Evolutionary conservation across 1,140 invertebrate species (phyloP).

Genomic region (Phthorimaea operculella): DNA sequence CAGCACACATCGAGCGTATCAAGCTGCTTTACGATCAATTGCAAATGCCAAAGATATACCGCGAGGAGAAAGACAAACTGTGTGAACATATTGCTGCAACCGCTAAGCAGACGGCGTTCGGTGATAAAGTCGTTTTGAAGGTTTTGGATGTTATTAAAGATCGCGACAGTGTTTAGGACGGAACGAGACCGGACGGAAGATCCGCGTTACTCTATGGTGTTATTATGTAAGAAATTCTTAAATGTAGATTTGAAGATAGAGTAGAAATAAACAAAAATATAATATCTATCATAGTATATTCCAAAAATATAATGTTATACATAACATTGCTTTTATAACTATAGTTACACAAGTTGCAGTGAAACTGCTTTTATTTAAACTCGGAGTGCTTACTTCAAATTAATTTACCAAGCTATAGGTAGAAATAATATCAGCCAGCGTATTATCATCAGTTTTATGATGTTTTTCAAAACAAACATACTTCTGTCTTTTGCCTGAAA

Average conservation of each 20-base stretch:
- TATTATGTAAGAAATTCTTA: no score
- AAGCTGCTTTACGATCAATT: constrained; percentile 81
- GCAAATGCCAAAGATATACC: constrained; percentile 75
- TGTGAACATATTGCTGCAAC: constrained; percentile 6
- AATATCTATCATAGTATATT: constrained; percentile 50
- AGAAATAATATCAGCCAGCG: no score
- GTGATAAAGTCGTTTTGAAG: no score
- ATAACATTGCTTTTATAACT: constrained; percentile 50
- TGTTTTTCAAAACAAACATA: no score
- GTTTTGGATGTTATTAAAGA: no score
- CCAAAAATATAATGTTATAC: constrained; percentile 64
- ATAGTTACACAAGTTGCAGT: constrained; percentile 19
- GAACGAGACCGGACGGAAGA: no score
- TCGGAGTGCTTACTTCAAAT: neutral
- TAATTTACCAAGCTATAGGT: neutral
- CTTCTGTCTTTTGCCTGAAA: no score
- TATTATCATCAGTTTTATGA: no score
- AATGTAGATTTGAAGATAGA: neutral
- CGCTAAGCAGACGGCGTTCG: no score
- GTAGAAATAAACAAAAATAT: neutral
- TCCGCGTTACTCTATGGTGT: no score
- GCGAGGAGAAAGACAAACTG: constrained; percentile 18
- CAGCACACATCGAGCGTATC: constrained; percentile 73
- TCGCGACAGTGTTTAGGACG: no score
- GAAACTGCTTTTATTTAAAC: constrained; percentile 4